phyloP scores from a whole-genome alignment of 2,113 vertebrate genomes.

The Morphnarchus princeps region DNA sequence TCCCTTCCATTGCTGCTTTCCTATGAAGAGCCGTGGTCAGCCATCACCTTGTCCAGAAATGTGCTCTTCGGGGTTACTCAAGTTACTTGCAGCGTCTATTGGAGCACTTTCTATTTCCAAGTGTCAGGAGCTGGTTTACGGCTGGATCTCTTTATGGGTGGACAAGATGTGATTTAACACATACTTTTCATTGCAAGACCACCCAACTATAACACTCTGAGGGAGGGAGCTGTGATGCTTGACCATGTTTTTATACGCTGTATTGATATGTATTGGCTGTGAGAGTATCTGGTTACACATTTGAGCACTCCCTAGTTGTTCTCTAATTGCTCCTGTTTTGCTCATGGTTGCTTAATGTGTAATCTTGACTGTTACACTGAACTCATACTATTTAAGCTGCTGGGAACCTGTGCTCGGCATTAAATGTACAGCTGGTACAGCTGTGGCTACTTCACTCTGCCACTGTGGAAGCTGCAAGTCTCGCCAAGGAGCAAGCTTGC shows the following conservation, averaged over 20 bases:
- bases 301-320: slow-evolving; percentile 38
- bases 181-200: slow-evolving; percentile 31
- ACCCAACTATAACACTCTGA: neutral
- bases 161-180: slow-evolving; percentile 46
- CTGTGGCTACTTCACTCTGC: slow-evolving; percentile 18
- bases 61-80: neutral
- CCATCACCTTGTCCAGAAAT: neutral
- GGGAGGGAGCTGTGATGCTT: neutral
- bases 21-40: neutral
- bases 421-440: slow-evolving; percentile 21
- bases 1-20: neutral
- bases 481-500: neutral
- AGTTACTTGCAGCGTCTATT: neutral
- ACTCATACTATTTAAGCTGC: neutral
- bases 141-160: neutral
- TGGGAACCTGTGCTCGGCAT: neutral
- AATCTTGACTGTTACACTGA: slow-evolving; percentile 3
- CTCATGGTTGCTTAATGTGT: slow-evolving; percentile 23
- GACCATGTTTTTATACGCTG: neutral
- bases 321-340: slow-evolving; percentile 50
- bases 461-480: slow-evolving; percentile 3
- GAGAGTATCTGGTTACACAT: slow-evolving; percentile 31
- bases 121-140: neutral
- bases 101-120: neutral
- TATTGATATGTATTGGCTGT: slow-evolving; percentile 52